Percentiles rank a stretch among this genome's conserved stretches.
These are phyloP conservation scores for Australoheros scitulus DNA, from an alignment of 2,113 vertebrate species.

Conservation along the genomic window DNA sequence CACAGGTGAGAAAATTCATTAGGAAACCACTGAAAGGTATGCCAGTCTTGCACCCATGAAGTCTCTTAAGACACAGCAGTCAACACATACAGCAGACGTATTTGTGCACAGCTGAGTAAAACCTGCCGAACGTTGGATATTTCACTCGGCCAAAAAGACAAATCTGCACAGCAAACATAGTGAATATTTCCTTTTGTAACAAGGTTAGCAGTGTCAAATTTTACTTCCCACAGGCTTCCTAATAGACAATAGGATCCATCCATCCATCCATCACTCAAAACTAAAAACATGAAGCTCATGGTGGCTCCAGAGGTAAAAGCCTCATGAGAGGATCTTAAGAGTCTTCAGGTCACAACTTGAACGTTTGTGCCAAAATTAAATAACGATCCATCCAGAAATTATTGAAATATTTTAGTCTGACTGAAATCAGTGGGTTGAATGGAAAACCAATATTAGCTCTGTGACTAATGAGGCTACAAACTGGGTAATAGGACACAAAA, in stretches of 20 bases:
- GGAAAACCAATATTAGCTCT: accelerated
- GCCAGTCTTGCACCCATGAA: neutral
- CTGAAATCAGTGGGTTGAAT: neutral
- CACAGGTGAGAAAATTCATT: no score
- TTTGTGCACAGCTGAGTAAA: no score
- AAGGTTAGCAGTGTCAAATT: no score
- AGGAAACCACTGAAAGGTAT: neutral
- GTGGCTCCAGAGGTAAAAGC: neutral
- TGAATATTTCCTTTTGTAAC: no score
- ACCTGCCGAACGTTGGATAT: no score
- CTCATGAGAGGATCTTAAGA: no score
- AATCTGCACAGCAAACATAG: no score
- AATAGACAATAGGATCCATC: neutral
- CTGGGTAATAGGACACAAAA: neutral
- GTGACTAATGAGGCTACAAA: accelerated
- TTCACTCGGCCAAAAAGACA: no score
- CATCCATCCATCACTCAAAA: no score
- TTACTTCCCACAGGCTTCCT: neutral
- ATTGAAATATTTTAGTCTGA: neutral
- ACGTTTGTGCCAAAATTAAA: no score
- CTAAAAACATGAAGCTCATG: accelerated
- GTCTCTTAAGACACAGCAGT: neutral
- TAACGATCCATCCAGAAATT: no score
- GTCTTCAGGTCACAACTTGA: no score
- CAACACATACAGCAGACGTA: accelerated